These are phyloP conservation scores for Myiozetetes cayanensis DNA, from an alignment of 2,113 vertebrate genomes.

Conservation along the genomic window DNA sequence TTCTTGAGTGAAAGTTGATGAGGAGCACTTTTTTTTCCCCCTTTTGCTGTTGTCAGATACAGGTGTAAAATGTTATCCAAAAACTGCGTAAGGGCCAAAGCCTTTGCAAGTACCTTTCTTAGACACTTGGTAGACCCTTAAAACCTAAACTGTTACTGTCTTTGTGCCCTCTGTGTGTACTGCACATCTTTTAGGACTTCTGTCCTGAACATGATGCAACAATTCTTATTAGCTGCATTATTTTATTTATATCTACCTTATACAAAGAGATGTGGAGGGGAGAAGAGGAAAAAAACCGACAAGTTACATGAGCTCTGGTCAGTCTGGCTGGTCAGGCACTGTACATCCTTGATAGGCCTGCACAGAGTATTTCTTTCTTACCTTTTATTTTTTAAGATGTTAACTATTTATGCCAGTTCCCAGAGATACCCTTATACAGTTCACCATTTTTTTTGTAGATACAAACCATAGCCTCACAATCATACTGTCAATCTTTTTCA, in stretches of 20 bases:
- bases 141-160: background rate
- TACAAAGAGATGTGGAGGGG: fast-evolving
- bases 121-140: background rate
- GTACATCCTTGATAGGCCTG: background rate
- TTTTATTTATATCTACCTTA: background rate
- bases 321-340: background rate
- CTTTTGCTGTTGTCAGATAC: background rate
- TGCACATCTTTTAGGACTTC: background rate
- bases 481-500: background rate
- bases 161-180: background rate
- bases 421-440: fast-evolving
- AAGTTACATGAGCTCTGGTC: background rate
- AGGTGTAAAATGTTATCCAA: background rate
- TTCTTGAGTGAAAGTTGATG: background rate
- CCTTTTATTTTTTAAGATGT: background rate
- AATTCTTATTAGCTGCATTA: background rate
- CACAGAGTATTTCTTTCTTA: background rate
- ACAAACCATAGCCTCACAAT: background rate
- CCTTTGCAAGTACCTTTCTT: background rate
- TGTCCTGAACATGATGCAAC: background rate
- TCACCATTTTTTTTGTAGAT: background rate
- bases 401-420: background rate
- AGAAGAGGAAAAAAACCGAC: background rate
- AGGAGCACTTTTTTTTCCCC: background rate
- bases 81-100: background rate